Base-by-base conservation (phyloP, 2,797 vertebrate genomes). In the Cetoscarus ocellatus region DNA sequence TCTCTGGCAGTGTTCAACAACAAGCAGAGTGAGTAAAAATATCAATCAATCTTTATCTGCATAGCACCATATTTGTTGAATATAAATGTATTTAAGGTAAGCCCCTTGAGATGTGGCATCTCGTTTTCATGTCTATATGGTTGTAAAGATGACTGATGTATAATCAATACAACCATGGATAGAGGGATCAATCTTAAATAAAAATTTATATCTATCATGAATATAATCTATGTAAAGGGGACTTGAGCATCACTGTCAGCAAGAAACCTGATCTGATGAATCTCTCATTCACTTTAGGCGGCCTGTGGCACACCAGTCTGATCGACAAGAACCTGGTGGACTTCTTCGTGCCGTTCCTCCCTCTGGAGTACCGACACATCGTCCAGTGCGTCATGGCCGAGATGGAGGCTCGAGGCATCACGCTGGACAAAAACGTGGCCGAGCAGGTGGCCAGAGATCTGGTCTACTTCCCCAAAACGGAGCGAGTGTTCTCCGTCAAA, bases 311-410 rank as follows among this genome's bases (percentile, higher is more conserved):
- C 80, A 95, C 96, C 1, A 94, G 94, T 64, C 88, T 99, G 74
- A 98, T 99, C 0, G 96, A 97, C 84, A 96, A 92, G 83, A 95
- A 96, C 90, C 93, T 99, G 86, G 94, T 99, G 52, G 97, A 99
- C 81, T 97, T 95, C 88, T 99, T 97, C 0, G 86, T 99, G 35
- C 98, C 98, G 3, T 97, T 99, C 70, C 94, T 99, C 69, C 98
- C 98, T 7, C 88, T 99, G 93, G 97, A 99, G 84, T 95, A 95
- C 82, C 83, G 44, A 38, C 98, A 99, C 0, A 91, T 99, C 12
- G 87, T 96, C 66, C 95, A 96, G 94, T 99, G 98, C 0, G 80
- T 92, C 53, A 68, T 93, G 79, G 95, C 96, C 0, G 96, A 97
- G 82, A 96, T 99, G 95, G 42, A 1, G 17, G 90, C 90, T 73